Evolutionary conservation across 30 jellyfish, hydroid and myxozoan genomes (phyloP), one percentile per base, ranked within the genome.

Genomic region (Cassiopea andromeda): DNA sequence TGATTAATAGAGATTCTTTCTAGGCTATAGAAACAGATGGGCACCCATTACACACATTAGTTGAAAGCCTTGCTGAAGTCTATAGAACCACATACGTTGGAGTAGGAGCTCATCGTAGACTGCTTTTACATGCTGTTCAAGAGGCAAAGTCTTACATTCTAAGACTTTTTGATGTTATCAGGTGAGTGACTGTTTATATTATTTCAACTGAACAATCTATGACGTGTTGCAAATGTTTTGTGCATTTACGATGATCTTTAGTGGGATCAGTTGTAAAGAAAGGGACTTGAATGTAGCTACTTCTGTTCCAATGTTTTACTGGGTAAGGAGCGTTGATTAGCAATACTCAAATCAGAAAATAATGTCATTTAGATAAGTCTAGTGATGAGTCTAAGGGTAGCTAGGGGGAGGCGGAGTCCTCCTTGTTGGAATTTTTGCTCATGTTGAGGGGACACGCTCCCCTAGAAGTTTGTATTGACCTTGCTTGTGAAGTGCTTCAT

Each of bases 71-170:
- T 47, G 97, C 86, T 3, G 98, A 94, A 17, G 98, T 90, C 1
- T 94, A 94, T 87, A 75, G 97, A 61, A 97, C 97, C 38, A 94
- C 98, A n/a, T 94, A 94, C 77, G 98, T 94, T 45, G 98, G 98
- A 4, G 98, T 94, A 7, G 98, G 98, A 44, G 98, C 98, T 4
- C 98, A 94, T 76, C 84, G 98, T 57, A 81, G 98, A 49, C 83
- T 94, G 92, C 81, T 94, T 60, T 82, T 93, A 66, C 98, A 94
- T 48, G 98, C 98, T 80, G 98, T 94, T 1, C 97, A 87, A 17
- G 98, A 94, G 80, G 98, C 98, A 5, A 94, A 90, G 50, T 94
- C 98, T 9, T 90, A 90, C 64, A 94, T 94, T 50, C 5, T 97
- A 9, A 83, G 98, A 50, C 90, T 94, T 17, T 94, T 69, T 75